A percentile compares a stretch with the other conserved stretches of the same genome.
Evolutionary conservation across 2,113 vertebrate genomes (phyloP).

Genomic region (Mesembrinibis cayennensis): DNA sequence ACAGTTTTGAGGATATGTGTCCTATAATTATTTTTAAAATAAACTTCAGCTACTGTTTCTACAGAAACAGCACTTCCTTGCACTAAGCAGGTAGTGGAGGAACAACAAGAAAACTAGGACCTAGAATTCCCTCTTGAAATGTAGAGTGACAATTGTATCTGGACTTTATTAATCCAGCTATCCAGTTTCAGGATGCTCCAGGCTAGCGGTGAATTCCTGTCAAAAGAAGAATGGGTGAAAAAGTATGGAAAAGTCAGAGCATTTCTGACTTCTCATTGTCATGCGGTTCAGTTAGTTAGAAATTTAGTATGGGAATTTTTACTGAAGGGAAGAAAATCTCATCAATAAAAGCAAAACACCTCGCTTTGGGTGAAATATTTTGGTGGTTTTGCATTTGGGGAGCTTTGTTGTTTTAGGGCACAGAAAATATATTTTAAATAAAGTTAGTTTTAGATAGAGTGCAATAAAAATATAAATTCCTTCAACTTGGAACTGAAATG

Average conservation of each 20-base stretch:
- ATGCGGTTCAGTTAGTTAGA: not conserved
- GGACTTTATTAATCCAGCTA: not conserved
- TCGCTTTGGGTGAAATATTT: not conserved
- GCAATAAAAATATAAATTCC: not conserved
- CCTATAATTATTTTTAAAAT: constrained; percentile 23
- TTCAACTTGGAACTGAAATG: not conserved
- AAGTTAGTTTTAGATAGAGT: not conserved
- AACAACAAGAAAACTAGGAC: not conserved
- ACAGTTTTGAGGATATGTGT: not conserved
- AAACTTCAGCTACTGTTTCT: not conserved
- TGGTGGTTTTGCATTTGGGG: not conserved
- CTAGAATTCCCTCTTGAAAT: not conserved
- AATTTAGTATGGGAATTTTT: not conserved
- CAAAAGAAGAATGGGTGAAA: not conserved
- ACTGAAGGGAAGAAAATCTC: not conserved
- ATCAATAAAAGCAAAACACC: not conserved
- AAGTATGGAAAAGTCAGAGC: not conserved
- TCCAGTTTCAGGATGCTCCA: not conserved
- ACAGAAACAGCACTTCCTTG: not conserved
- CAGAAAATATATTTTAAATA: not conserved
- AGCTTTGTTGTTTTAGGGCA: not conserved
- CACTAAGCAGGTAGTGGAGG: not conserved
- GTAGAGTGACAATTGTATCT: not conserved
- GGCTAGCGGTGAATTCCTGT: not conserved
- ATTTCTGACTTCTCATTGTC: not conserved